Evolutionary conservation across 2,113 vertebrate species (phyloP), one percentile per base, ranked within the genome.

Genomic region (Dipodomys merriami): DNA sequence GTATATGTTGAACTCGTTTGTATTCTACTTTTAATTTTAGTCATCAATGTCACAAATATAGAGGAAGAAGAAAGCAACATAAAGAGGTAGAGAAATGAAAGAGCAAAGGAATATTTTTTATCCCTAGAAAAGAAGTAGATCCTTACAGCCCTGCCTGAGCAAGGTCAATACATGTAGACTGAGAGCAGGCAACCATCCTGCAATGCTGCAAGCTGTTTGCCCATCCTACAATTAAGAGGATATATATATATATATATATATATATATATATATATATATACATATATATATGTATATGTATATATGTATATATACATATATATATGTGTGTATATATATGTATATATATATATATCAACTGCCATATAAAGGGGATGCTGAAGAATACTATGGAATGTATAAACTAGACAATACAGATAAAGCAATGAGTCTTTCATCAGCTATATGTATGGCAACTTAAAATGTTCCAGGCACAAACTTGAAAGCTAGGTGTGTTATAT

Each of bases 11-110:
- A 5, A 60, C 19, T 81, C 20, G 6, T 1, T 96, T 88, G 68
- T 6, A 77, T 90, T 88, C 64, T 44, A 20, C 53, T 57, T 25
- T 46, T 85, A 90, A 49, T 89, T 57, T 88, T 88, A 88, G 29
- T 83, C 18, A 86, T 69, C 7, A 65, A 0, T 69, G 16, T 46
- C 57, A 85, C 88, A 93, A 67, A 16, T 33, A 67, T 57, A 91
- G 7, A 69, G 35, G 53, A 88, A 80, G 60, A 88, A 92, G 19
- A 82, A 93, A 46, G 25, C 35, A 2, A 39, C 39, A 69, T 8
- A 23, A 73, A 29, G 22, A 81, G 20, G 92, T 68, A 62, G 11
- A 86, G 30, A 35, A 71, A 81, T 16, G 62, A 27, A 57, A 91
- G 33, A 7, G 84, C 16, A 60, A 39, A 68, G 85, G 20, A 67